A percentile compares a stretch with the other conserved stretches of the same genome.
phyloP scores from a whole-genome alignment of 2,888 invertebrate genomes.

The Globia sparganii region DNA sequence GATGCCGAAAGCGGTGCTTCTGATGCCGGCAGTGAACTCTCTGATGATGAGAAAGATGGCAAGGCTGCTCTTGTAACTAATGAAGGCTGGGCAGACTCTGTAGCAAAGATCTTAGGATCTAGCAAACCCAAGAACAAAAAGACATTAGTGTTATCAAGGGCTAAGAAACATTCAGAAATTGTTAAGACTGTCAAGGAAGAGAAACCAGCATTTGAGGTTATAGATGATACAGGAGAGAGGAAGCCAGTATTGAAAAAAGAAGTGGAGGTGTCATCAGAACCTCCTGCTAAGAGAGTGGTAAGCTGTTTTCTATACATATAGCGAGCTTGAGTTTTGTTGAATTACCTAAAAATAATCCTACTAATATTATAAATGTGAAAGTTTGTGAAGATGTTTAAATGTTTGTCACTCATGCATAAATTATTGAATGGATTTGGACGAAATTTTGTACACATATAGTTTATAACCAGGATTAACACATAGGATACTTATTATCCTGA shows the following conservation, averaged over 20 bases:
- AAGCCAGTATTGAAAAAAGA: slow-evolving; percentile 81
- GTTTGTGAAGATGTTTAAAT: too few relatives aligned
- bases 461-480: too few relatives aligned
- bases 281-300: slow-evolving; percentile 83
- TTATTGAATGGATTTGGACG: too few relatives aligned
- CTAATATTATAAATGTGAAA: too few relatives aligned
- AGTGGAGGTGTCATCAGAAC: slow-evolving; percentile 71
- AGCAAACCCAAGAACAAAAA: slow-evolving; percentile 94
- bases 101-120: slow-evolving; percentile 94
- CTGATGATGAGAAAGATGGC: slow-evolving; percentile 58
- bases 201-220: slow-evolving; percentile 92
- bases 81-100: slow-evolving; percentile 95
- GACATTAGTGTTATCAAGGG: slow-evolving; percentile 94
- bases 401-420: too few relatives aligned
- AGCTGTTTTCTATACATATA: slow-evolving; percentile 40
- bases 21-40: slow-evolving; percentile 62
- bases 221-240: slow-evolving; percentile 89
- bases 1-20: slow-evolving; percentile 48
- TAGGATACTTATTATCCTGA: too few relatives aligned
- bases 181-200: slow-evolving; percentile 84
- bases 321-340: background rate
- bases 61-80: slow-evolving; percentile 86
- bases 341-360: background rate
- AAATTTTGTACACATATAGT: too few relatives aligned
- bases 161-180: slow-evolving; percentile 92